These are phyloP conservation scores for Pegea sp. DNA, from an alignment of 23 tunicate species.

Conservation along the genomic window DNA sequence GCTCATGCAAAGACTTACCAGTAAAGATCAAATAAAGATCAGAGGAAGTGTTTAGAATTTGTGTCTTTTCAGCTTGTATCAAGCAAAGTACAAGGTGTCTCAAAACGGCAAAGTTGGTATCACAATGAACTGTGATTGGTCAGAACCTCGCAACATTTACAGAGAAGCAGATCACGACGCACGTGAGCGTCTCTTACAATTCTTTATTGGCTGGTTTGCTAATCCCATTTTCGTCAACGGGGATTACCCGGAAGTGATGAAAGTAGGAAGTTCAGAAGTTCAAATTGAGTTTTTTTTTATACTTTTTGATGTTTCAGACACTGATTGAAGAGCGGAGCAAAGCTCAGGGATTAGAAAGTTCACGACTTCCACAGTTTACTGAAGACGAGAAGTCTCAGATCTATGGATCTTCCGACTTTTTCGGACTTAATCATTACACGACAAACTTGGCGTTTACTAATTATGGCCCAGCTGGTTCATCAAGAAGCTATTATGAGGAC, in stretches of 20 bases:
- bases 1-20: slow-evolving; percentile 61
- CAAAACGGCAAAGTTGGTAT: slow-evolving; percentile 77
- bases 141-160: slow-evolving; percentile 25
- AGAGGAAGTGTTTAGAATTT: no score
- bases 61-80: slow-evolving; percentile 28
- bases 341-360: not conserved
- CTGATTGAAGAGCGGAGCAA: not conserved
- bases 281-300: no score
- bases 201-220: slow-evolving; percentile 88
- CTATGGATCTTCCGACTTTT: slow-evolving; percentile 33
- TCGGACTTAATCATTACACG: slow-evolving; percentile 54
- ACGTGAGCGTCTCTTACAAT: slow-evolving; percentile 29
- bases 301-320: no score
- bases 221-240: slow-evolving; percentile 77
- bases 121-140: slow-evolving; percentile 77
- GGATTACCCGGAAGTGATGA: slow-evolving; percentile 88
- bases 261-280: slow-evolving; percentile 10
- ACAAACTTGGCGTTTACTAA: slow-evolving; percentile 7
- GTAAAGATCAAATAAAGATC: no score
- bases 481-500: slow-evolving; percentile 4
- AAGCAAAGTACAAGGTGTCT: slow-evolving; percentile 7
- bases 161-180: slow-evolving; percentile 67
- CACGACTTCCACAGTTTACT: slow-evolving; percentile 16
- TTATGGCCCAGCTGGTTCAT: not conserved
- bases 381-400: slow-evolving; percentile 14